Conservation (phyloP, 2,113 vertebrate species). For the Ahaetulla prasina region DNA sequence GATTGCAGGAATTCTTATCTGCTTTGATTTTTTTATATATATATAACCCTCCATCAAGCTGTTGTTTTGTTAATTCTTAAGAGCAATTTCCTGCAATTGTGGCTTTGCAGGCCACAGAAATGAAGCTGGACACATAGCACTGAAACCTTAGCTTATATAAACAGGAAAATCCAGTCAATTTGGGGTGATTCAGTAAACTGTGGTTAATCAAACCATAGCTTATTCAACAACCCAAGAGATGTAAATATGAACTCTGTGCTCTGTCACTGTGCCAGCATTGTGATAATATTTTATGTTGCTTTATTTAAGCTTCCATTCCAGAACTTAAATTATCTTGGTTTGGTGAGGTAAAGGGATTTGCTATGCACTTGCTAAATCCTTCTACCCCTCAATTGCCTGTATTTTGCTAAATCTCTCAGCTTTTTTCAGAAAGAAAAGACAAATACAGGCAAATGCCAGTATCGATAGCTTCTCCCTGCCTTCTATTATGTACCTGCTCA, state of each 20-base stretch:
- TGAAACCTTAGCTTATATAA: not conserved
- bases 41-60: not conserved
- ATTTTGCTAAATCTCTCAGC: not conserved
- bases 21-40: not conserved
- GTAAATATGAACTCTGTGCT: not conserved
- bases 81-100: not conserved
- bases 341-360: not conserved
- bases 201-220: not conserved
- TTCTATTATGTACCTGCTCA: not conserved
- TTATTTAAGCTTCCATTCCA: not conserved
- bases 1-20: not conserved
- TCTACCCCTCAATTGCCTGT: not conserved
- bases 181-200: not conserved
- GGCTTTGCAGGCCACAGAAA: not conserved
- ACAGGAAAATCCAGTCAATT: not conserved
- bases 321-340: not conserved
- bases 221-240: not conserved
- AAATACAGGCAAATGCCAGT: not conserved
- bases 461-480: not conserved
- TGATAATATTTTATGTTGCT: not conserved
- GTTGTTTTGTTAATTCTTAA: not conserved
- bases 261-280: not conserved
- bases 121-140: not conserved
- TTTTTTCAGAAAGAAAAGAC: not conserved
- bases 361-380: not conserved